Conservation (phyloP, 2,888 invertebrate genomes). For the Eilema griseolum region DNA sequence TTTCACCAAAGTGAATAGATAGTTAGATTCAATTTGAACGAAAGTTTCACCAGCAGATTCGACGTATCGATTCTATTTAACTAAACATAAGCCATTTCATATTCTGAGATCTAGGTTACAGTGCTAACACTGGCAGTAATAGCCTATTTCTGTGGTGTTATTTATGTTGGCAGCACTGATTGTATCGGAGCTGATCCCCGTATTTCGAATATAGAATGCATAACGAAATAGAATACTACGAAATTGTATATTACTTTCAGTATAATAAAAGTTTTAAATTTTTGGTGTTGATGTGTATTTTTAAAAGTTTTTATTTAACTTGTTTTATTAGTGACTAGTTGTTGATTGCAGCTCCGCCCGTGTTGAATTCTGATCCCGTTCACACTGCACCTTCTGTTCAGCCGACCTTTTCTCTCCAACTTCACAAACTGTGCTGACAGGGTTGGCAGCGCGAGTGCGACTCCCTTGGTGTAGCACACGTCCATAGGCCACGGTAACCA, state of each 20-base stretch:
- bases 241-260: background rate
- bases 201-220: background rate
- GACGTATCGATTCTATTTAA: slow-evolving; percentile 15
- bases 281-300: too few species aligned
- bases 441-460: too few species aligned
- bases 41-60: background rate
- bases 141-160: slow-evolving; percentile 39
- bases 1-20: background rate
- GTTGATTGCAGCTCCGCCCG: too few species aligned
- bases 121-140: slow-evolving; percentile 39
- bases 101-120: slow-evolving; percentile 40
- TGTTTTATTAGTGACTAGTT: too few species aligned
- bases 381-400: too few species aligned
- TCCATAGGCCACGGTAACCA: too few species aligned
- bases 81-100: slow-evolving; percentile 24
- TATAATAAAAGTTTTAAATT: too few species aligned
- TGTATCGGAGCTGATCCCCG: background rate
- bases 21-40: background rate
- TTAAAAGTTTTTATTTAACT: too few species aligned
- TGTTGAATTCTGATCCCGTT: too few species aligned
- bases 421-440: too few species aligned
- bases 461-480: too few species aligned
- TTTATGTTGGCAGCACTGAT: slow-evolving; percentile 35
- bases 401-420: too few species aligned
- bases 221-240: background rate